Evolutionary conservation across 2,113 vertebrate genomes (phyloP).

Genomic region (Rhadina sibilatrix): DNA sequence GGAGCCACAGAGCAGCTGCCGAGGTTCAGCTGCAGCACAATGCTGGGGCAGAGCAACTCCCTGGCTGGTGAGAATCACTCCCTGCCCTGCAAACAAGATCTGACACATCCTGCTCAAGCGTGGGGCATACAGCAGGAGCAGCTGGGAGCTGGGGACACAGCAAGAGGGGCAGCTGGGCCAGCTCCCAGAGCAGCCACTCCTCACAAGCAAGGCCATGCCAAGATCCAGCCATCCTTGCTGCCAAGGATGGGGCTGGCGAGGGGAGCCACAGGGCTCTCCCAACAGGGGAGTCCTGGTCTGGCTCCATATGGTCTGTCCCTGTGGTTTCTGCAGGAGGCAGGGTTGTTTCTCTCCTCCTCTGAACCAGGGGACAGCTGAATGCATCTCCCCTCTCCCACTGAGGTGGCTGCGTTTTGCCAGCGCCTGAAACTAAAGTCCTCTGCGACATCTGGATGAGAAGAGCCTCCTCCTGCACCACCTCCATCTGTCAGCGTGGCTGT

Average conservation of each 20-base stretch:
- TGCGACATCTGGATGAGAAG: not conserved
- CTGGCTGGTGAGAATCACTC: fast-evolving
- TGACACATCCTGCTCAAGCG: not conserved
- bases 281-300: fast-evolving
- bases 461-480: not conserved
- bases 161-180: not conserved
- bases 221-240: not conserved
- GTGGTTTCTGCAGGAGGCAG: not conserved
- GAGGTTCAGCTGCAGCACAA: not conserved
- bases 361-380: not conserved
- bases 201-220: fast-evolving
- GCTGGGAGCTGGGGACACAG: not conserved
- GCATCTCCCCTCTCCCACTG: not conserved
- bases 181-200: not conserved
- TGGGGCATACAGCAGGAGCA: not conserved
- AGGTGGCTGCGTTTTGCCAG: fast-evolving
- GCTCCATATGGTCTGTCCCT: fast-evolving
- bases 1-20: not conserved
- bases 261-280: not conserved
- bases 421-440: not conserved
- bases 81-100: not conserved
- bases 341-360: not conserved
- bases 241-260: not conserved
- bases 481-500: not conserved
- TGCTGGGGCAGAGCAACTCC: not conserved